Evolutionary conservation across 2,888 invertebrate species (phyloP).

Genomic region (Halictus ligatus): DNA sequence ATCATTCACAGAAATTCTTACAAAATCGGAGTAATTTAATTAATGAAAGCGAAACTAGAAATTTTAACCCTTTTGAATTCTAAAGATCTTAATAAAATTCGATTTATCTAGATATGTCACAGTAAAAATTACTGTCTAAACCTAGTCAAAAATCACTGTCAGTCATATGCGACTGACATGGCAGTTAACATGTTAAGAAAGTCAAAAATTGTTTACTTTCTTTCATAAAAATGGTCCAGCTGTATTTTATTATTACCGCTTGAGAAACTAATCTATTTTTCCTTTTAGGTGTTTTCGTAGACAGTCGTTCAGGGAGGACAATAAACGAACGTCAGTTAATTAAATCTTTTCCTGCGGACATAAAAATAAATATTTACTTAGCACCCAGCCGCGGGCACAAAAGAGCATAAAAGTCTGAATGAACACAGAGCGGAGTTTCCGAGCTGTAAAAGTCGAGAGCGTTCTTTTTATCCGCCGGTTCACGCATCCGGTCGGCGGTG

Average conservation of each 20-base stretch:
- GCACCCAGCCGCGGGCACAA: not conserved
- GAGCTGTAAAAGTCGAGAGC: not conserved
- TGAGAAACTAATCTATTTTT: not conserved
- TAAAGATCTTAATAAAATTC: too few relatives aligned
- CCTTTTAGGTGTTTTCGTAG: not conserved
- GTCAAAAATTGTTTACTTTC: too few relatives aligned
- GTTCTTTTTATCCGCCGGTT: not conserved
- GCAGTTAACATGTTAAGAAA: too few relatives aligned
- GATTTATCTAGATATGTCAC: too few relatives aligned
- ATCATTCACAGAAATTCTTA: too few relatives aligned
- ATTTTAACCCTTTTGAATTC: too few relatives aligned
- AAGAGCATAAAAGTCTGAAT: not conserved
- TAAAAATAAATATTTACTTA: not conserved
- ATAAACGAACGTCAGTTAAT: not conserved
- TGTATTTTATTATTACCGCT: not conserved
- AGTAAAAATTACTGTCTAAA: too few relatives aligned
- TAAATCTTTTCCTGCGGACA: not conserved
- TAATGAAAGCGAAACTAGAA: too few relatives aligned
- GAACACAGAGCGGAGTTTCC: not conserved
- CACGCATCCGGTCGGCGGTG: not conserved
- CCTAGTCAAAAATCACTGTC: too few relatives aligned
- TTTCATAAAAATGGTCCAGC: not conserved
- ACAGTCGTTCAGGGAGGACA: not conserved
- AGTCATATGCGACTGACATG: too few relatives aligned
- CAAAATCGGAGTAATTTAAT: too few relatives aligned